Base-by-base conservation (phyloP, 2,797 vertebrate species). In the Chloroceryle inda region DNA sequence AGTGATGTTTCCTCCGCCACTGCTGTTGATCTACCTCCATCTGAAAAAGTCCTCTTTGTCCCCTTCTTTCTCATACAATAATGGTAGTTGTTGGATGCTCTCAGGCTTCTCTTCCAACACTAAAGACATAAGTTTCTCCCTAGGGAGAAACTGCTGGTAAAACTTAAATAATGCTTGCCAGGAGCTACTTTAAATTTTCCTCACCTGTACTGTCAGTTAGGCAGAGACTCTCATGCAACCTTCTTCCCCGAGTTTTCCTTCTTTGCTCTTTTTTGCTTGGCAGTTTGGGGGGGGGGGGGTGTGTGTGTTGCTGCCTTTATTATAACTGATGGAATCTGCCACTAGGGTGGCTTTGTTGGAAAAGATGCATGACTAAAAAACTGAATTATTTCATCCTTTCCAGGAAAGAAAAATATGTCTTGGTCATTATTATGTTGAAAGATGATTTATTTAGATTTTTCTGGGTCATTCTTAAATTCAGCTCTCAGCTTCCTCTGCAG, bases 401-500 rank as follows among this genome's bases (percentile, higher is more conserved):
- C 74, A 79, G 83, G 89, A 86, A 85, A 45, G 26, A 92, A 92
- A 45, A 94, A 27, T 84, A 29, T 27, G 12, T 63, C 63, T 92
- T 85, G 49, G 59, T 94, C 73, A 69, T 67, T 92, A 27, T 66
- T 18, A 59, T 86, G 63, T 15, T 82, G 82, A 78, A 82, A 73
- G 50, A 78, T 72, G 10, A 81, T 92, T 84, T 96, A 59, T 86
- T 79, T 84, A 45, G 40, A 59, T 92, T 92, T 94, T 67, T 93
- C 37, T 53, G 29, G 62, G 37, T 79, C 61, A 63, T 91, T 71
- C 58, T 75, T 89, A 37, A 85, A 14, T 75, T 93, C 59, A 90
- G 26, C 33, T 89, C 69, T 92, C 72, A 53, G 47, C 52, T 76
- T 72, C 94, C 94, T 84, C 44, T 95, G 47, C 71, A 88, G 66